phyloP scores from a whole-genome alignment of 1,140 invertebrate genomes.

The Leptinotarsa lineolata region DNA sequence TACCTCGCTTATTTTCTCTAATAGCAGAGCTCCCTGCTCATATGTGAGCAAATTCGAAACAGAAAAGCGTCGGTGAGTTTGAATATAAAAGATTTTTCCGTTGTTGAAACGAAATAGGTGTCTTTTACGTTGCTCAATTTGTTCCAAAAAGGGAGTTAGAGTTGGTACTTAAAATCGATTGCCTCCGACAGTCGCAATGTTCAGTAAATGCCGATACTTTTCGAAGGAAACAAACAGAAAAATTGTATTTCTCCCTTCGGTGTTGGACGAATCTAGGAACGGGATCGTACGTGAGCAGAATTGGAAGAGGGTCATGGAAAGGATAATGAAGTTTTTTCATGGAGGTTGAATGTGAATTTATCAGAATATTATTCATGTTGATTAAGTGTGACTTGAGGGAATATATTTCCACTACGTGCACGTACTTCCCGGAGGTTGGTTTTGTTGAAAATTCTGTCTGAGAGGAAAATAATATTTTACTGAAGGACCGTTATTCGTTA shows the following conservation, averaged over 20 bases:
- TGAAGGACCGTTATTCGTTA: too few species aligned
- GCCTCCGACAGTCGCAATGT: conserved; percentile 8
- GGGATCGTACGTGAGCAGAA: background rate
- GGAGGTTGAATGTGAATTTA: too few species aligned
- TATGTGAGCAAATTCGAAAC: background rate
- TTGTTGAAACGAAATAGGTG: background rate
- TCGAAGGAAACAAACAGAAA: background rate
- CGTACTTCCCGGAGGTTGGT: too few species aligned
- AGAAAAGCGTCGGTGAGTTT: conserved; percentile 6
- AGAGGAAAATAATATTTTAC: too few species aligned
- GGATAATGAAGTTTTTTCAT: too few species aligned
- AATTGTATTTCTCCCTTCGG: conserved; percentile 7
- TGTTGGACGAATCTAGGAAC: background rate
- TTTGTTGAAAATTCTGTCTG: too few species aligned
- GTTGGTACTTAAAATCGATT: conserved; percentile 12
- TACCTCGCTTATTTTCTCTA: background rate
- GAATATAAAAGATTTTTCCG: conserved; percentile 1
- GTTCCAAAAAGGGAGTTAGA: background rate
- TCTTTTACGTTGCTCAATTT: background rate
- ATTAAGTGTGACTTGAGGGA: too few species aligned
- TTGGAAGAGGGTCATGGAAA: background rate
- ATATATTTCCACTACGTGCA: too few species aligned
- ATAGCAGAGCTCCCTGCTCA: background rate
- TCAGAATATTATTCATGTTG: too few species aligned
- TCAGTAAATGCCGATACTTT: conserved; percentile 14